Evolutionary conservation across 2,113 vertebrate genomes (phyloP), one percentile per base, ranked within the genome.

Genomic region (Bubo scandiacus): DNA sequence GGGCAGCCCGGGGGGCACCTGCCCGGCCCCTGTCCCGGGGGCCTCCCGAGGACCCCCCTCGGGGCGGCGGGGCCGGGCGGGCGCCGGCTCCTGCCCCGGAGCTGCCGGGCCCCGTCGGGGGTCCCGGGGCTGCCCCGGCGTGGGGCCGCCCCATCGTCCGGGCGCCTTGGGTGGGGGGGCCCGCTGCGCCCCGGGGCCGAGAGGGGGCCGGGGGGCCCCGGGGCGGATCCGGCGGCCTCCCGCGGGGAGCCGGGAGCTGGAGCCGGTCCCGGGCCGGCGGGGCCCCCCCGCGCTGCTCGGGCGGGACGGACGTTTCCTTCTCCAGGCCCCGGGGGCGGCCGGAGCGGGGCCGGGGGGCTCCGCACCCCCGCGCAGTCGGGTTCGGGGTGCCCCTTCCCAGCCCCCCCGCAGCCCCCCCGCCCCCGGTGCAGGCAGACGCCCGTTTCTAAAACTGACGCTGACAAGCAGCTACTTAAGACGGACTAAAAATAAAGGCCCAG

Each of bases 401-500:
- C 27, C 57, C 65, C 11, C 49, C 13, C 10, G 1, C 51, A 18
- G n/a, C n/a, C n/a, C 38, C 38, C 19, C 43, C 16, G 5, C 14
- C 3, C 30, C 25, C 52, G 10, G n/a, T 11, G 77, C 58, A 3
- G 73, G 79, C 26, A 32, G 23, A 67, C 49, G 67, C 66, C 78
- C 32, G 21, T 72, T 86, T 80, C 94, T 83, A 89, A 91, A 94
- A 68, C 43, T 36, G 84, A 62, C 51, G 54, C 67, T 16, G 52
- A 45, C 22, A 82, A 95, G 77, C 58, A 34, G 71, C 58, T 92
- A 94, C 86, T 96, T 95, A 95, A 85, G 80, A 81, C 16, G 59
- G 78, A 57, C 94, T 95, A 78, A 95, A 95, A 96, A 93, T 94
- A 95, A 95, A 95, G 90, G 90, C 90, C 84, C 90, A 34, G 90